These are phyloP conservation scores for Cassiopea xamachana DNA, from an alignment of 30 jellyfish, hydroid and myxozoan genomes.

Conservation along the genomic window DNA sequence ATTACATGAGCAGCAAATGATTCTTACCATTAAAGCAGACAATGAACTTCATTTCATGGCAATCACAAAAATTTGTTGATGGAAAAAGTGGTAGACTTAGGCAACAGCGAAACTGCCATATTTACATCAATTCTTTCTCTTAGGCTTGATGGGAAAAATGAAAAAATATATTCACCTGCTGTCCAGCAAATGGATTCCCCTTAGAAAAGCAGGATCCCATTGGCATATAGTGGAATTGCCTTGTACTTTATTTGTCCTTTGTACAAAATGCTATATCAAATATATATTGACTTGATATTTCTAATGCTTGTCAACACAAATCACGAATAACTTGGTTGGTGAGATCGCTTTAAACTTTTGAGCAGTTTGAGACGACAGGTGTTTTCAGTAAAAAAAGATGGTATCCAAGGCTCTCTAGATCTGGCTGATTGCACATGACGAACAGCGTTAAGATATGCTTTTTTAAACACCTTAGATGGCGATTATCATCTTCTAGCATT, in stretches of 20 bases:
- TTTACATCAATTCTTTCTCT: background rate
- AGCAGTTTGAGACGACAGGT: conserved; percentile 32
- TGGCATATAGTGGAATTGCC: background rate
- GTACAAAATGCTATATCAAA: background rate
- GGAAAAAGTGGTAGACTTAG: no score
- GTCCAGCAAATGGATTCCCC: conserved; percentile 9
- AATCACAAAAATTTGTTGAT: no score
- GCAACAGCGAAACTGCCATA: background rate
- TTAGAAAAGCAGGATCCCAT: conserved; percentile 58
- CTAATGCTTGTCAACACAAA: background rate
- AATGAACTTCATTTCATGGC: no score
- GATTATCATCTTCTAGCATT: background rate
- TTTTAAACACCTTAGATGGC: background rate
- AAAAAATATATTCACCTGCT: conserved; percentile 31
- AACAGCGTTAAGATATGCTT: background rate
- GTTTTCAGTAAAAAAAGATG: conserved; percentile 5
- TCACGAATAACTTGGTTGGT: background rate
- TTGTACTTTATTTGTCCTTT: background rate
- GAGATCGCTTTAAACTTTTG: conserved; percentile 8
- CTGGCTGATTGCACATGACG: background rate
- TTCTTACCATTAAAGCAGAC: no score
- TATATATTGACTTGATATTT: background rate
- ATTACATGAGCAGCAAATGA: no score
- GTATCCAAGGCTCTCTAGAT: conserved; percentile 26
- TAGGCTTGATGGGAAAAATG: background rate